A percentile compares a stretch with the other conserved stretches of the same genome.
Evolutionary conservation across 2,888 invertebrate species (phyloP).

Genomic region (Tachina lurida): DNA sequence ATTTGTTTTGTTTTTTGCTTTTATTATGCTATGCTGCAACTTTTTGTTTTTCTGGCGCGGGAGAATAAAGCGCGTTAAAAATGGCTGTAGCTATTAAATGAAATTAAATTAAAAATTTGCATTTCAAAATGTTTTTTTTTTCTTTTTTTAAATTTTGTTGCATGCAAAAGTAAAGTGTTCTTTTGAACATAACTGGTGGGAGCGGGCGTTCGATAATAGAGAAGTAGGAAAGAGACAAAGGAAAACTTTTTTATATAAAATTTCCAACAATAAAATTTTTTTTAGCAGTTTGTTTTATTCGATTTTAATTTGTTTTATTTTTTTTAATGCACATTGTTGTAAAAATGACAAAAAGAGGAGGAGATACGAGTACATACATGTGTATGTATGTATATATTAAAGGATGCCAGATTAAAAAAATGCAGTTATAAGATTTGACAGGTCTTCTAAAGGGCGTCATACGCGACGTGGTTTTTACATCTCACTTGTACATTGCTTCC

Average conservation of each 20-base stretch:
- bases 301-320: conserved; percentile 74
- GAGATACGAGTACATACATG: not conserved
- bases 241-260: conserved; percentile 19
- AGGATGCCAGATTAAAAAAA: no score
- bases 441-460: no score
- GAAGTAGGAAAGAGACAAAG: conserved; percentile 17
- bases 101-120: conserved; percentile 78
- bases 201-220: not conserved
- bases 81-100: conserved; percentile 64
- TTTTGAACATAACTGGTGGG: not conserved
- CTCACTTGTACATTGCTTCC: no score
- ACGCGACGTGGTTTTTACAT: no score
- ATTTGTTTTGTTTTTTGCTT: conserved; percentile 18
- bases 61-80: conserved; percentile 55
- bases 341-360: not conserved
- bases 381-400: conserved; percentile 11
- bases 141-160: not conserved
- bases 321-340: conserved; percentile 38
- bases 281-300: conserved; percentile 36
- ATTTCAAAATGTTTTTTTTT: conserved; percentile 51
- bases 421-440: no score
- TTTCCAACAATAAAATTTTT: conserved; percentile 24
- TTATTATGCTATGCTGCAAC: not conserved
- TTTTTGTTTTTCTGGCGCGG: not conserved
- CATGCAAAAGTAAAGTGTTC: conserved; percentile 14